Evolutionary conservation across 1,140 invertebrate species (phyloP).

Genomic region (Brachionus rubens): DNA sequence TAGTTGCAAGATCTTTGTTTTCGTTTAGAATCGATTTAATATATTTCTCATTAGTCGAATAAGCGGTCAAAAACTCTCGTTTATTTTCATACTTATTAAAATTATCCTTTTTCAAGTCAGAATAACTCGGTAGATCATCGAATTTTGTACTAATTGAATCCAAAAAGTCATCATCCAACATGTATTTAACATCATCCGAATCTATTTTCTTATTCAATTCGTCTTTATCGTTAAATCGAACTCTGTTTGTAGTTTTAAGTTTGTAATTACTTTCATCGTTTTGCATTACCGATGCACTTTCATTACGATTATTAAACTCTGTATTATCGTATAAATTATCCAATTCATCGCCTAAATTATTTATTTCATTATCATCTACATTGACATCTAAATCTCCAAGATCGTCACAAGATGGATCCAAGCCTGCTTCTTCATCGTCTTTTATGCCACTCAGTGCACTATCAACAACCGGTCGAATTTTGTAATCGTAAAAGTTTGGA

Average conservation of each 20-base stretch:
- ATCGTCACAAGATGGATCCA: neutral
- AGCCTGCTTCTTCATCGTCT: neutral
- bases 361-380: conserved; percentile 42
- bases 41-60: neutral
- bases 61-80: too few species aligned
- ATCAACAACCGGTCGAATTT: neutral
- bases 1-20: conserved; percentile 30
- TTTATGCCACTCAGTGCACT: neutral
- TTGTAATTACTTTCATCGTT: neutral
- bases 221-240: neutral
- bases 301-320: neutral
- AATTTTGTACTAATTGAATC: neutral
- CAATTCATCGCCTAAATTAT: conserved; percentile 5
- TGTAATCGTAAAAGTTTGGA: neutral
- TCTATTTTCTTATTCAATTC: conserved; percentile 21
- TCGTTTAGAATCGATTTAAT: conserved; percentile 2
- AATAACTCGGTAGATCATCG: conserved; percentile 10
- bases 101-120: neutral
- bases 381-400: conserved; percentile 17
- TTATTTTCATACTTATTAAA: neutral
- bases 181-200: neutral
- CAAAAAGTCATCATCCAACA: too few species aligned
- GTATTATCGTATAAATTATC: conserved; percentile 21
- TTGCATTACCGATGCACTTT: neutral
- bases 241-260: neutral